Evolutionary conservation across 2,797 vertebrate species (phyloP).

Genomic region (Borostomias antarcticus): DNA sequence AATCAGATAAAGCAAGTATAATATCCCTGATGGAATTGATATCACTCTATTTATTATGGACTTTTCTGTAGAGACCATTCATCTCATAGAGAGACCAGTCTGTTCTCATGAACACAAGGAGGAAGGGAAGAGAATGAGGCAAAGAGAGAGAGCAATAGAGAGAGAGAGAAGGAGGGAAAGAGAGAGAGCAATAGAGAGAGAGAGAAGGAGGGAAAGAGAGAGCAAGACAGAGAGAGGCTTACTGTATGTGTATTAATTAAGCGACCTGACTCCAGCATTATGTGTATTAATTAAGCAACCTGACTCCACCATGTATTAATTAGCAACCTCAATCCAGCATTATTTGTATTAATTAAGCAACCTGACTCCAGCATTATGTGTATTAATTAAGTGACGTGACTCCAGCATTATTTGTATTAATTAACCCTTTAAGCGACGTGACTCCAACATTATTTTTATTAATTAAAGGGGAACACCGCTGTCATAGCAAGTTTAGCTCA

Average conservation of each 20-base stretch:
- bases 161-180: constrained; percentile 9
- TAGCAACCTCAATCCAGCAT: no score
- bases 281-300: constrained; percentile 55
- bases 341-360: constrained; percentile 70
- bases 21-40: no score
- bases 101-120: background rate
- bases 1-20: no score
- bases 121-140: background rate
- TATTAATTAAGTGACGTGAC: constrained; percentile 55
- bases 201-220: constrained; percentile 44
- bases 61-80: no score
- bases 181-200: constrained; percentile 48
- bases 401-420: no score
- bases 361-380: constrained; percentile 63
- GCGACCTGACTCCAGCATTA: constrained; percentile 66
- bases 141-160: background rate
- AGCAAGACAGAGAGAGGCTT: no score
- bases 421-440: constrained; percentile 67
- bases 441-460: constrained; percentile 61
- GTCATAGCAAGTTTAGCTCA: no score
- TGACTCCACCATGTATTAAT: no score
- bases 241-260: no score
- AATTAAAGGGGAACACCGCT: no score
- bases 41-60: no score
- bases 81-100: no score